Percentiles rank a stretch among this genome's conserved stretches.
phyloP scores from a whole-genome alignment of 2,797 vertebrate species.

The Poeciliopsis turneri region DNA sequence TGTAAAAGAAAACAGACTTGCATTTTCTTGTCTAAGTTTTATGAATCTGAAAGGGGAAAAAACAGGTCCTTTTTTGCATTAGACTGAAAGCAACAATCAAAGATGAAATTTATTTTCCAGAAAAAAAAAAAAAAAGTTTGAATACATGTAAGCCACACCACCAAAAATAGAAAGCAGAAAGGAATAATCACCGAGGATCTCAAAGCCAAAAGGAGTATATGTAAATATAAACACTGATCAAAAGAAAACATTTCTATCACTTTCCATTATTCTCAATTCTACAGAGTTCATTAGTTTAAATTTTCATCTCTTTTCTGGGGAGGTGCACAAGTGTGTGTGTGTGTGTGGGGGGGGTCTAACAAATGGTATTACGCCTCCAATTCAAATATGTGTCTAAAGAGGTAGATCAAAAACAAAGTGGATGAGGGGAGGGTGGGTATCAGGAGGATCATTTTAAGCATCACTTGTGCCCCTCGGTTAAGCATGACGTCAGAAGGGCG shows the following conservation, averaged over 20 bases:
- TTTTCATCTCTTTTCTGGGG: conserved; percentile 59
- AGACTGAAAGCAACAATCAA: conserved; percentile 74
- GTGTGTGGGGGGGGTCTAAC: conserved; percentile 67
- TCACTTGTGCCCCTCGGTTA: conserved; percentile 88
- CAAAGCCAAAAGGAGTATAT: conserved; percentile 85
- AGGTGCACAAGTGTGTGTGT: conserved; percentile 38
- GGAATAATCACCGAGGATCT: conserved; percentile 87
- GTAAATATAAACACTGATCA: conserved; percentile 72
- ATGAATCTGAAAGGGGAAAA: conserved; percentile 76
- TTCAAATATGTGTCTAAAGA: conserved; percentile 92
- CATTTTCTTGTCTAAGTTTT: conserved; percentile 60
- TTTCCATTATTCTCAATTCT: conserved; percentile 80
- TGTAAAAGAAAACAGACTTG: conserved; percentile 80
- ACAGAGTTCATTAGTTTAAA: conserved; percentile 87
- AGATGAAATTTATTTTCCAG: conserved; percentile 58
- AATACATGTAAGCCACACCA: conserved; percentile 81
- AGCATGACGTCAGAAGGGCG: conserved; percentile 79
- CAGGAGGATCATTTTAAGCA: conserved; percentile 77
- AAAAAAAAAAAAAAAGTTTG: conserved; percentile 63
- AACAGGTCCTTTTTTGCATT: conserved; percentile 72
- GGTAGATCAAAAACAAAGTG: conserved; percentile 93
- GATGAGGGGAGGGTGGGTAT: conserved; percentile 25
- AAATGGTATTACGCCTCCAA: conserved; percentile 92
- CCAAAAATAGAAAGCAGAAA: conserved; percentile 85
- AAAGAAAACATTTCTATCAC: conserved; percentile 83